phyloP scores from a whole-genome alignment of 2,797 vertebrate species.

The Otolemur crassicaudatus region DNA sequence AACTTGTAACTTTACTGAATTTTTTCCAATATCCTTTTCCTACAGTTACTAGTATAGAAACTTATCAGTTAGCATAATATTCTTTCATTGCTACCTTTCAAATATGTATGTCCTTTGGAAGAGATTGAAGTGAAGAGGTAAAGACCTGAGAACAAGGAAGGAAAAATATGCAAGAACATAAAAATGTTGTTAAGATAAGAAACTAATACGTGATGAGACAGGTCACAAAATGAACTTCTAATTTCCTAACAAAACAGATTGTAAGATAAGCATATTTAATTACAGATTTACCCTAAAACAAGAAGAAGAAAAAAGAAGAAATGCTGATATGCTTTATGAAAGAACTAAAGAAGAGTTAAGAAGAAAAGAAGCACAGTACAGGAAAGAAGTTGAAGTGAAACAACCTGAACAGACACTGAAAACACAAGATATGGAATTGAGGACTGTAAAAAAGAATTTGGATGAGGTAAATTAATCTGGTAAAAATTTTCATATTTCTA shows the following conservation, averaged over 20 bases:
- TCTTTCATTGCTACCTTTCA: neutral
- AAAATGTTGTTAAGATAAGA: neutral
- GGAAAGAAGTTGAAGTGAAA: conserved; percentile 90
- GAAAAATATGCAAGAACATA: neutral
- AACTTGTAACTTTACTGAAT: neutral
- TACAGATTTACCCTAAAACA: conserved; percentile 94
- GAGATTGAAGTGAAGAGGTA: neutral
- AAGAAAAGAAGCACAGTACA: conserved; percentile 87
- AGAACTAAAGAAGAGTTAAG: neutral
- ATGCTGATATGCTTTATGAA: conserved; percentile 86
- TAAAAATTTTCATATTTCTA: neutral
- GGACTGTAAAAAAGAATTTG: conserved; percentile 89
- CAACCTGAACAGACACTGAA: conserved; percentile 90
- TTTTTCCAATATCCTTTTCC: neutral
- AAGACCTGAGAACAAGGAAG: neutral
- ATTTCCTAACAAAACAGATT: neutral
- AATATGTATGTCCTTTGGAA: neutral
- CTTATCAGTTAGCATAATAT: neutral
- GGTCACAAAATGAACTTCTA: neutral
- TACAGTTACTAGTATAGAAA: neutral
- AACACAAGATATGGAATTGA: conserved; percentile 92
- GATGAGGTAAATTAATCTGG: conserved; percentile 89
- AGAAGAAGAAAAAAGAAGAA: conserved; percentile 94
- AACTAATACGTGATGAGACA: neutral
- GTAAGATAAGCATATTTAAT: conserved; percentile 62